Base-by-base conservation (phyloP, 2,888 invertebrate species). In the Rhynchonema sp. region DNA sequence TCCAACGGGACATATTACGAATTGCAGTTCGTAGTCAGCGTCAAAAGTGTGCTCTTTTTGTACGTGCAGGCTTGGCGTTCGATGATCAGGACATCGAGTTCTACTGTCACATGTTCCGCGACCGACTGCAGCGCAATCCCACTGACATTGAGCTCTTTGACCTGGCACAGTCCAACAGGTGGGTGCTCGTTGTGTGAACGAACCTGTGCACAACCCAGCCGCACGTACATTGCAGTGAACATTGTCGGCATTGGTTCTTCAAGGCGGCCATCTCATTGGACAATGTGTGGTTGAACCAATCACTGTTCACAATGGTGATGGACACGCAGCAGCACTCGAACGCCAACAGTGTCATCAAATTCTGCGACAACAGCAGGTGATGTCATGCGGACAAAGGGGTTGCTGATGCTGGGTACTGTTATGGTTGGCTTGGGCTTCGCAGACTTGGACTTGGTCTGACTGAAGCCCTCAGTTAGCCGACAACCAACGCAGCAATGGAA, bases 231-330 rank as follows among this genome's bases (percentile, higher is more conserved):
- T 67, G 2, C 65, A 78, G 92, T 74, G 96, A 98, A 74, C 96
- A 98, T 75, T 91, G 91, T 63, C 81, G 96, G 3, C 96, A 98
- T 79, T 96, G 96, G 96, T 96, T 96, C 78, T 96, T 96, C 76
- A 87, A 87, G 69, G 80, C 80, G 68, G 73, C 75, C 70, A 82
- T 91, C 78, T 75, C 87, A 57, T 79, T 92, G 56, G 86, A 94
- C 77, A 88, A 86, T 0, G 75, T 82, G 66, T 82, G 84, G 69
- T 77, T 83, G 65, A 78, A 83, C n/a, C 80, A 85, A 70, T 87
- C 90, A 0, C 78, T 98, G 20, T 86, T 98, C 68, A 84, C 87
- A 70, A 86, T 91, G 84, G 88, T 98, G 56, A 85, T 87, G 69
- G 83, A 84, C 54, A 96, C 96, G 0, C 91, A 94, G 72, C 77